phyloP scores from a whole-genome alignment of 2,113 vertebrate genomes.

The Poecilia latipinna region DNA sequence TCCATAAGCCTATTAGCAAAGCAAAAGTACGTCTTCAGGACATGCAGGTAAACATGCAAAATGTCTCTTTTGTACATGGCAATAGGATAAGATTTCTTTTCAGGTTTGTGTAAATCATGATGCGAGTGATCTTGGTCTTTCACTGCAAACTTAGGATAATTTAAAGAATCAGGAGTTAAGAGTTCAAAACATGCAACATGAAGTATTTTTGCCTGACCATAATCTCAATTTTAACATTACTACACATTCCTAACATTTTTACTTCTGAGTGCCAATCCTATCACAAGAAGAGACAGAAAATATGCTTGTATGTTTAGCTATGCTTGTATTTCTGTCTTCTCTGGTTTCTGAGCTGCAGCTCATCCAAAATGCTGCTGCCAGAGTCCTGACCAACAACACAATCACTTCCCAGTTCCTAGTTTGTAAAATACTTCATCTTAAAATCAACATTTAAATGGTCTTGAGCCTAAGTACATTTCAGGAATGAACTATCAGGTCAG shows the following conservation, averaged over 20 bases:
- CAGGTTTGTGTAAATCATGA: conserved; percentile 42
- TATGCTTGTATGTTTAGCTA: neutral
- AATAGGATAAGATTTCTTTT: conserved; percentile 40
- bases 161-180: conserved; percentile 23
- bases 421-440: too few relatives aligned
- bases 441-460: too few relatives aligned
- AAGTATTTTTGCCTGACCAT: conserved; percentile 51
- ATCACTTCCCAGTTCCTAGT: too few relatives aligned
- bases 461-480: too few relatives aligned
- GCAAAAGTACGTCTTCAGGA: conserved; percentile 10
- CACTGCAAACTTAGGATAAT: conserved; percentile 47
- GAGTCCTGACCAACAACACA: neutral
- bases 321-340: too few relatives aligned
- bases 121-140: conserved; percentile 32
- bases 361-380: neutral
- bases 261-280: conserved; percentile 13
- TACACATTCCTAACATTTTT: conserved; percentile 30
- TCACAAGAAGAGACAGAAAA: conserved; percentile 6
- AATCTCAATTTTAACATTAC: conserved; percentile 52
- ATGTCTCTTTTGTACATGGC: conserved; percentile 22
- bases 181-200: conserved; percentile 56
- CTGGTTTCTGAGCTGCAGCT: neutral
- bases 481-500: too few relatives aligned
- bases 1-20: conserved; percentile 6
- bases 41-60: conserved; percentile 12